These are phyloP conservation scores for Gryllus bimaculatus DNA, from an alignment of 1,140 invertebrate genomes.

Conservation along the genomic window DNA sequence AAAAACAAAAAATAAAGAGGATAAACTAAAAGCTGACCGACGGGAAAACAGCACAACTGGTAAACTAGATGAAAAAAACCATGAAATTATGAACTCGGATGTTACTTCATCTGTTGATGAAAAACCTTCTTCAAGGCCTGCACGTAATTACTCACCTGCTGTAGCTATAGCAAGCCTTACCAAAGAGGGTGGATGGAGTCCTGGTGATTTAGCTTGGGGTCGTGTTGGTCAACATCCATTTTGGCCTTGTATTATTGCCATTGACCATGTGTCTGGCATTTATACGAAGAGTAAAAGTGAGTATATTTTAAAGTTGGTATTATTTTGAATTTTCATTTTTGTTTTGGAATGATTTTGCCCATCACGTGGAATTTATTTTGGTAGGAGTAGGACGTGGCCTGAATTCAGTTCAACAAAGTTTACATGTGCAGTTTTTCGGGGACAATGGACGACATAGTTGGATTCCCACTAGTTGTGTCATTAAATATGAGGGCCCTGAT, in stretches of 20 bases:
- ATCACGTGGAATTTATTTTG: not conserved
- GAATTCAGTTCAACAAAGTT: not conserved
- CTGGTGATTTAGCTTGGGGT: conserved; percentile 22
- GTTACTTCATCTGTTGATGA: not conserved
- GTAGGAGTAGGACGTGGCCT: conserved; percentile 8
- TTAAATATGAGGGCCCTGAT: conserved; percentile 20
- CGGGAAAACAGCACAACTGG: not conserved
- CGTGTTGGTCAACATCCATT: conserved; percentile 19
- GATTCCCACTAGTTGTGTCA: conserved; percentile 15
- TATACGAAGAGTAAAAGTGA: conserved; percentile 13
- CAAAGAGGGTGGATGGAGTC: conserved; percentile 17
- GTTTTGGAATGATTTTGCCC: not conserved
- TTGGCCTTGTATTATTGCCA: conserved; percentile 22
- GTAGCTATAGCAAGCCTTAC: not conserved
- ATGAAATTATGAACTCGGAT: not conserved
- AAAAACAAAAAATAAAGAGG: not conserved
- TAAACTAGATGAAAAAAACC: not conserved
- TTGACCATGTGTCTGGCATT: conserved; percentile 8
- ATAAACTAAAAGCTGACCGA: not conserved
- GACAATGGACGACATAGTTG: conserved; percentile 22
- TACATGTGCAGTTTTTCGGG: conserved; percentile 23
- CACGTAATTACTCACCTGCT: too few species aligned
- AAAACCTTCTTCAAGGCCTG: not conserved
- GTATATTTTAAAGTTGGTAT: not conserved
- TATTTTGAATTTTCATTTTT: not conserved